Percentiles rank a stretch among this genome's conserved stretches.
These are phyloP conservation scores for Melanotus villosus DNA, from an alignment of 2,888 invertebrate genomes.

Conservation along the genomic window DNA sequence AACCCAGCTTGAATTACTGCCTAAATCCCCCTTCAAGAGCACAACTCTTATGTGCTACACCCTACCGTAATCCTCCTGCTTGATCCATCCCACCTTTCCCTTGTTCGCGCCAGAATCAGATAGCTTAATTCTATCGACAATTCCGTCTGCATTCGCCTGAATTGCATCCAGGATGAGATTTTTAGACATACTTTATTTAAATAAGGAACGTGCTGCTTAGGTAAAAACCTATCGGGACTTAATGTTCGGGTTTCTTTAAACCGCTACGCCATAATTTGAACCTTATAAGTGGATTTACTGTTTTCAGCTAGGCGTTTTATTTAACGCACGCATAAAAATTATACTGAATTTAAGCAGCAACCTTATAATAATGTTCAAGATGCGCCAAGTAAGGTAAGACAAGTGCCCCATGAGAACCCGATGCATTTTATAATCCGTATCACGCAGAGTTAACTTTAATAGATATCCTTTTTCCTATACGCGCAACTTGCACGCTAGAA, in stretches of 20 bases:
- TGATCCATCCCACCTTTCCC: constrained; percentile 44
- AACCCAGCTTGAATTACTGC: constrained; percentile 38
- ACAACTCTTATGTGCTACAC: constrained; percentile 44
- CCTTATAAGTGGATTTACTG: not conserved
- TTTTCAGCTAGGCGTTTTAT: constrained; percentile 3
- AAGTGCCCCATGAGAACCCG: constrained; percentile 11
- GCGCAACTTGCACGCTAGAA: constrained; percentile 22
- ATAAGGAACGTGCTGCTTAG: no score
- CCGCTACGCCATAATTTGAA: not conserved
- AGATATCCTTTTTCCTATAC: constrained; percentile 5
- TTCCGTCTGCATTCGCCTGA: constrained; percentile 26
- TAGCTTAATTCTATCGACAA: constrained; percentile 46
- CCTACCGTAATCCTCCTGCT: constrained; percentile 35
- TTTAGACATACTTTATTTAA: constrained; percentile 7
- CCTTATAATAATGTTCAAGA: constrained; percentile 31
- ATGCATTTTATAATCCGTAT: constrained; percentile 32
- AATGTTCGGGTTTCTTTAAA: not conserved
- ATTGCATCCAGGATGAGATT: constrained; percentile 2
- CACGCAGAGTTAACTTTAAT: constrained; percentile 36
- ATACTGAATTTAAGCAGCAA: constrained; percentile 24
- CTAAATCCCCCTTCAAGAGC: constrained; percentile 43
- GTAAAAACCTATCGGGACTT: no score
- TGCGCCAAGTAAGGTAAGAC: constrained; percentile 41
- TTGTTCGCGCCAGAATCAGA: constrained; percentile 45
- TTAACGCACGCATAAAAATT: constrained; percentile 3